Evolutionary conservation across 1,140 invertebrate species (phyloP), one percentile per base, ranked within the genome.

Genomic region (Gonioctena quinquepunctata): DNA sequence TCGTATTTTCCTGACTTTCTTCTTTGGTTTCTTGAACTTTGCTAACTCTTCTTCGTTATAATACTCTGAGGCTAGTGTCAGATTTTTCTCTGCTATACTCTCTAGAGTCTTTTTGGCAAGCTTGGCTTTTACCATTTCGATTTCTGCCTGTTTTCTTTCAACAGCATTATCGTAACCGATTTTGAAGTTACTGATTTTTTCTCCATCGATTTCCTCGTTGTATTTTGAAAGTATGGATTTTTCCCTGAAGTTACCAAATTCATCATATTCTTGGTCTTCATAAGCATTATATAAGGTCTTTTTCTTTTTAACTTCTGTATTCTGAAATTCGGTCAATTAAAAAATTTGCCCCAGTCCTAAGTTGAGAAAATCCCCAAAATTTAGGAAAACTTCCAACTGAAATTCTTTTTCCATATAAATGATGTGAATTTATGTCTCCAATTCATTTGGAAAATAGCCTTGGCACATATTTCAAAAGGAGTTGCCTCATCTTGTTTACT

Each of bases 11-110:
- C 86, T 83, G 72, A 93, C 89, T 86, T 94, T 97, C 80, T 95
- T 97, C 81, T 96, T 98, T 25, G 93, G 87, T 84, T 99, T 99
- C 81, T 98, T 98, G 83, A 99, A 94, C 87, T 86, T 90, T 67
- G 82, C 81, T 82, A 96, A 85, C 85, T 98, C 96, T 66, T 91
- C 88, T 68, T 92, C 88, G 66, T 93, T 94, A 71, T 93, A 93
- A 84, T 97, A 99, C 82, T 99, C 96, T 6, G 91, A 91, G 0
- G 96, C 96, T 16, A 96, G 69, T 76, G 89, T 90, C 11, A 90
- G 87, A 72, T 89, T 87, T 16, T 90, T 87, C 64, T 90, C 82
- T 54, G 87, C 85, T 52, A 98, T 84, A 6, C 88, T 89, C 85
- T 94, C 93, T 71, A 95, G 78, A 28, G 87, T 88, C 79, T 92